A percentile compares a stretch with the other conserved stretches of the same genome.
Conservation (phyloP, 2,888 invertebrate species). For the Drosophila demipolita region DNA sequence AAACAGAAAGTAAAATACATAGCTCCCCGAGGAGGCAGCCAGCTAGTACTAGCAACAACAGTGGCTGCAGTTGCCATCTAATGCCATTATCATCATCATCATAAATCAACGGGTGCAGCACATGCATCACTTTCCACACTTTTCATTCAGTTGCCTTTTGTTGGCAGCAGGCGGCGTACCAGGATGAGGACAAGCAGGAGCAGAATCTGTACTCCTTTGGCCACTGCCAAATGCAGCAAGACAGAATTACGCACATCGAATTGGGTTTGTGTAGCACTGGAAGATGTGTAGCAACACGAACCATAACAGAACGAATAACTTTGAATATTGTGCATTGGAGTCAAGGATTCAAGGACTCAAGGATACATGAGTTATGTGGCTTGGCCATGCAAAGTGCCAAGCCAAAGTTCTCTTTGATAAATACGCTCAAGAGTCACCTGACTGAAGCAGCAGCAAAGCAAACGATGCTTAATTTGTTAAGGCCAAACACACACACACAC, state of each 20-base stretch:
- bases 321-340: conserved; percentile 1
- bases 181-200: background rate
- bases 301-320: background rate
- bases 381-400: conserved; percentile 66
- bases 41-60: conserved; percentile 16
- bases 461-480: conserved; percentile 72
- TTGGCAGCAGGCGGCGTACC: conserved; percentile 23
- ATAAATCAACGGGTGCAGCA: conserved; percentile 74
- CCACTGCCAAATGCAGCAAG: conserved; percentile 69
- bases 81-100: conserved; percentile 69
- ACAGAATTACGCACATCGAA: conserved; percentile 30
- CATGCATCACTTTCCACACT: conserved; percentile 65
- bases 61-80: conserved; percentile 45
- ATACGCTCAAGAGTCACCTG: conserved; percentile 62
- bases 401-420: conserved; percentile 61
- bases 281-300: conserved; percentile 36
- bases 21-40: background rate
- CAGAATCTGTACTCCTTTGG: conserved; percentile 6
- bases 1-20: background rate
- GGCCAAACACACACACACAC: conserved; percentile 23
- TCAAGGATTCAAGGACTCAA: conserved; percentile 21
- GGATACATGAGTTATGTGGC: conserved; percentile 56
- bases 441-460: conserved; percentile 44
- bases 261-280: conserved; percentile 43
- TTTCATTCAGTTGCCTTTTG: conserved; percentile 48